Base-by-base conservation (phyloP, 2,888 invertebrate species). In the Neoaliturus tenellus region DNA sequence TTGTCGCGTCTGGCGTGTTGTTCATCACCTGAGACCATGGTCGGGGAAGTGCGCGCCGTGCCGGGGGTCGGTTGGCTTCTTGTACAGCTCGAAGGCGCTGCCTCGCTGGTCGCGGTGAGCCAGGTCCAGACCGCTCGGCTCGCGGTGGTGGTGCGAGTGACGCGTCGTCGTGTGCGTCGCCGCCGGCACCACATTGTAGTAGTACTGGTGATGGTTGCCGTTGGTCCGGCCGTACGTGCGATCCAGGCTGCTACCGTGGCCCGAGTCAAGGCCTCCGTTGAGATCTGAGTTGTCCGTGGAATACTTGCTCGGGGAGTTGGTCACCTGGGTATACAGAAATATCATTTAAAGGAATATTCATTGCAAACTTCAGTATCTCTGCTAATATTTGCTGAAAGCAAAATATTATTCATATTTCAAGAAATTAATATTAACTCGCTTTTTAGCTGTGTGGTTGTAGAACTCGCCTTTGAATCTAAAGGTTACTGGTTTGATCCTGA, bases 11-110 rank as follows among this genome's bases (percentile, higher is more conserved):
- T 6, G 44, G 20, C 20, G 39, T 10, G 5, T 23, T 81, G 62
- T 69, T 48, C 82, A 75, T 86, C 85, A 89, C 88, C 89, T 88
- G 44, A 89, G 86, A 58, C 87, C 88, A 84, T 89, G 89, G 78
- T 89, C 89, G 75, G 89, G 85, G 80, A 89, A 89, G 86, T 89
- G 89, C 82, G 87, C 87, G 17, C 86, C 75, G 28, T 86, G 87
- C 28, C 88, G 85, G 51, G 89, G 89, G 82, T 89, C 88, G 80
- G 96, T 94, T 12, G 98, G 98, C 91, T 98, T 98, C 87, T 97
- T 94, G 90, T 98, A 98, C 85, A 98, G 92, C 91, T 98, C 98
- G 90, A 98, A 98, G n/a, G 98, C 98, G 86, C 98, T 98, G 35
- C 98, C 98, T 82, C 98, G 92, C 89, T 98, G 97, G 89, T 98